phyloP scores from a whole-genome alignment of 2,797 vertebrate species.

The Gallinago stenura region DNA sequence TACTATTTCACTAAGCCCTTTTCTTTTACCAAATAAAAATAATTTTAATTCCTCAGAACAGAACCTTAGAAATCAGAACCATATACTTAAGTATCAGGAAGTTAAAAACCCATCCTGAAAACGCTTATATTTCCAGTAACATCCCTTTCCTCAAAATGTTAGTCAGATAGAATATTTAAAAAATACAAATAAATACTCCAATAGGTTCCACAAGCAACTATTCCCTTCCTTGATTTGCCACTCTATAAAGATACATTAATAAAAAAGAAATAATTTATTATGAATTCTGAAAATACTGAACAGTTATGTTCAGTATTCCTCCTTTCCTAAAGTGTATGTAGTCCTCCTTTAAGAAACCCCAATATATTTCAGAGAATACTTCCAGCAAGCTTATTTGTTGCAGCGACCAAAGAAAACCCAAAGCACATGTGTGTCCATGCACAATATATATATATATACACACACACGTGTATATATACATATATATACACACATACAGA shows the following conservation, averaged over 20 bases:
- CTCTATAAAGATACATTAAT: neutral
- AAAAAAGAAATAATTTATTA: neutral
- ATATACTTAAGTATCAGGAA: neutral
- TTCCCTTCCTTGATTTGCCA: neutral
- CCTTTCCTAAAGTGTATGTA: neutral
- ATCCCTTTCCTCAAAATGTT: neutral
- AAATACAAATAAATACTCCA: neutral
- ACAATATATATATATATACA: neutral
- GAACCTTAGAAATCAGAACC: neutral
- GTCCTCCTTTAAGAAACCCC: neutral
- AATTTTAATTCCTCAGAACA: neutral
- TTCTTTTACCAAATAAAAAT: neutral
- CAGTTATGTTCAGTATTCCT: neutral
- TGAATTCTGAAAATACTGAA: too few species aligned
- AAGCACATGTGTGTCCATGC: accelerated
- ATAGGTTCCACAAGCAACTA: neutral
- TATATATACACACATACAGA: neutral
- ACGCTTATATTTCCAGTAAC: neutral
- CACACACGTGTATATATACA: neutral
- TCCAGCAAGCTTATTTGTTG: neutral
- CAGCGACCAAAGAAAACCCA: neutral
- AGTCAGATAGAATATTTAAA: neutral
- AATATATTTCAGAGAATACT: neutral
- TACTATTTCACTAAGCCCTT: neutral
- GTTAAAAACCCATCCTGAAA: neutral